These are phyloP conservation scores for Geothlypis trichas DNA, from an alignment of 2,113 vertebrate species.

Conservation along the genomic window DNA sequence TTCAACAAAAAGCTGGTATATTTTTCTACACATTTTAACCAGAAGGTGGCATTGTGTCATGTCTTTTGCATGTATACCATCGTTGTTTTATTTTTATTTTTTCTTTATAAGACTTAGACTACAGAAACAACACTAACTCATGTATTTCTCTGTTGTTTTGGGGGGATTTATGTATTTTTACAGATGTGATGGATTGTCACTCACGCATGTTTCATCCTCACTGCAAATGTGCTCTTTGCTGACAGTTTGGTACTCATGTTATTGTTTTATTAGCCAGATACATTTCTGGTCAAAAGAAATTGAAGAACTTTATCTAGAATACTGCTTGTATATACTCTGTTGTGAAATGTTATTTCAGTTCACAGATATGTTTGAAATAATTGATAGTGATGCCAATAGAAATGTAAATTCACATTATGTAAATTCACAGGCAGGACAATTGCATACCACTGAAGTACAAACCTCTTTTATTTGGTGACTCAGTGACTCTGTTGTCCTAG, in stretches of 20 bases:
- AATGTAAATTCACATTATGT: not conserved
- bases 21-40: slow-evolving; percentile 52
- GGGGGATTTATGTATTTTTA: not conserved
- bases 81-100: not conserved
- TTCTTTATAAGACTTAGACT: not conserved
- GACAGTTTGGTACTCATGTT: not conserved
- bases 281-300: not conserved
- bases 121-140: not conserved
- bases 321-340: not conserved
- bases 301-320: not conserved
- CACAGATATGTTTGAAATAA: not conserved
- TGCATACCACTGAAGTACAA: not conserved
- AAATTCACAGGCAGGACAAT: not conserved
- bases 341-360: not conserved
- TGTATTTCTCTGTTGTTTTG: not conserved
- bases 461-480: not conserved
- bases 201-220: not conserved
- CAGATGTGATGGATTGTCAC: not conserved
- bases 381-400: not conserved
- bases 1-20: not conserved
- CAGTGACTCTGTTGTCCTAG: not conserved
- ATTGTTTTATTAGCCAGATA: not conserved
- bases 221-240: not conserved
- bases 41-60: slow-evolving; percentile 73
- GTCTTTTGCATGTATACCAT: slow-evolving; percentile 38